Evolutionary conservation across 1,140 invertebrate species (phyloP), one percentile per base, ranked within the genome.

Genomic region (Ridgeia piscesae): DNA sequence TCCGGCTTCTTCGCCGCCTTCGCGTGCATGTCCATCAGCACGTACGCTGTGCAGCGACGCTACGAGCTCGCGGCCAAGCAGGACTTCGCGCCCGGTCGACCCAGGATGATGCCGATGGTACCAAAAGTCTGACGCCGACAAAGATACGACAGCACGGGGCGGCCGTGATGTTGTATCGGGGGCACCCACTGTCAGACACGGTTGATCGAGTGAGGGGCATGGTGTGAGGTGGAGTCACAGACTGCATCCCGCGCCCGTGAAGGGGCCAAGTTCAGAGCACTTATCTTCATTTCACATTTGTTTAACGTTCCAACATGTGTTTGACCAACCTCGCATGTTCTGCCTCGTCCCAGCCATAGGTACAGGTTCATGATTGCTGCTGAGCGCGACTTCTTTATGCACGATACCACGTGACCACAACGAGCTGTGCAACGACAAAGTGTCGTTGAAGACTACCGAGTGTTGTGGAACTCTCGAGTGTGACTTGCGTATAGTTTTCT

Each of bases 1-100:
- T 97, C 98, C 6, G 98, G 98, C 93, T 97, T 99, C 90, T 97
- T 99, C 94, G 93, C 93, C 9, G 88, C 95, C 17, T 94, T 95
- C 91, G 91, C 89, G 34, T 58, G n/a, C 35, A 93, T 93, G 50
- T 34, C 77, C 9, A 50, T 93, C 34, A 77, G 48, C 6, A 50
- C 88, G 33, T 93, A 92, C 89, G 92, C 92, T 1, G 34, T 92
- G 92, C 92, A 92, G 93, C 89, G 92, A 33, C 48, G 88, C 31
- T 93, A 92, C 35, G 93, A 93, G 50, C 92, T 92, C 11, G 48
- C 27, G 21, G 6, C 58, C 88, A 77, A 33, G 88, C 11, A 89
- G 11, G 91, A 89, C 31, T 8, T 21, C 50, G 35, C 21, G 11
- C 34, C 34, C 48, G 34, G 33, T 21, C 33, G 58, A 2, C 48